Evolutionary conservation across 2,113 vertebrate species (phyloP), one percentile per base, ranked within the genome.

Genomic region (Ornithorhynchus anatinus): DNA sequence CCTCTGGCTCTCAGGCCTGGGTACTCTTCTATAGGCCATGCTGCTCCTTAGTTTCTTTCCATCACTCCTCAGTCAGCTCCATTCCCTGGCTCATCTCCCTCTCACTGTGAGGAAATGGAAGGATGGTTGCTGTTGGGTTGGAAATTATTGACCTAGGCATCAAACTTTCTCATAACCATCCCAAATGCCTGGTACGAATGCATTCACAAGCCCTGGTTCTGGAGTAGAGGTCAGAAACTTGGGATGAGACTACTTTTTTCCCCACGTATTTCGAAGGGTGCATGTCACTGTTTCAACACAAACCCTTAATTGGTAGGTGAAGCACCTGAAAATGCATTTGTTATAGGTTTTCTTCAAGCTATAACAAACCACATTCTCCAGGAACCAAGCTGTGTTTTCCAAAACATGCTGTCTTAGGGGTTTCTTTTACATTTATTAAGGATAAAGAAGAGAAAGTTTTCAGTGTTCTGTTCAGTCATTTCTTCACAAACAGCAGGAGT

Each of bases 321-420:
- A 44, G 10, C 29, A 43, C 33, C 61, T 80, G 25, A 47, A 31
- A 22, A 79, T 54, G 51, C n/a, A 19, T 62, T 91, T 29, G 40
- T 62, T 85, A 69, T 75, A 29, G 54, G 17, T 58, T 38, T 77
- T 48, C 13, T n/a, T 44, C 47, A 83, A 85, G 20, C 45, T 9
- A 22, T 7, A 76, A 10, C 23, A 66, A 53, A 65, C 3, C 51
- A 2, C 17, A 77, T 69, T 82, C 59, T 58, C 32, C 48, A 72
- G 19, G 43, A 74, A 86, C 75, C 64, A 48, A 70, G 19, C 69
- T 65, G 14, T 22, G 31, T 4, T 10, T 27, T 38, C 47, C 57
- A 74, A 79, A 29, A 59, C n/a, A 77, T 70, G 17, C 5, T 39
- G 13, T 68, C 57, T 35, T 51, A 17, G 2, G 63, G 60, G 64